These are phyloP conservation scores for Drosophila dunni DNA, from an alignment of 1,140 invertebrate species.

Conservation along the genomic window DNA sequence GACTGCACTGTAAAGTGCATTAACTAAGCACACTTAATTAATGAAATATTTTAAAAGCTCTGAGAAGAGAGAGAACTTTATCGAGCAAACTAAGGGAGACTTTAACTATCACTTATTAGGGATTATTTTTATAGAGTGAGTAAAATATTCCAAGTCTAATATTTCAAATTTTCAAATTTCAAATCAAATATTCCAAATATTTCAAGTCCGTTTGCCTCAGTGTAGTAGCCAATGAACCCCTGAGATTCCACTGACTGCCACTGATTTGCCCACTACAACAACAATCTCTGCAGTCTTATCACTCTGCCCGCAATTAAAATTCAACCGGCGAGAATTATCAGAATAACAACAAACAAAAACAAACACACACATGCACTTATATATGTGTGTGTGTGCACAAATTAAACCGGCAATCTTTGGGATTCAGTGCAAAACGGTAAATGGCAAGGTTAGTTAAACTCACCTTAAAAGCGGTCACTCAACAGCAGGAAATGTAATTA, in stretches of 20 bases:
- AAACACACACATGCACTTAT: not conserved
- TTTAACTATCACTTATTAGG: too few species aligned
- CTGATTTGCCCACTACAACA: not conserved
- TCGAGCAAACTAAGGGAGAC: too few species aligned
- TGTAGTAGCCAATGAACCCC: constrained; percentile 10
- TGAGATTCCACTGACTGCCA: constrained; percentile 10
- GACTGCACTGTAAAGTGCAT: too few species aligned
- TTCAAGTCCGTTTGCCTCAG: constrained; percentile 4
- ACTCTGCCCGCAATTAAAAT: not conserved
- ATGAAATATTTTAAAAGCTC: too few species aligned
- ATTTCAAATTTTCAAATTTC: too few species aligned
- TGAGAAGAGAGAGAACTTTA: too few species aligned
- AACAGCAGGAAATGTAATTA: constrained; percentile 1
- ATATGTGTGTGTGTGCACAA: not conserved
- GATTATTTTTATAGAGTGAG: too few species aligned
- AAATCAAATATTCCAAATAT: too few species aligned
- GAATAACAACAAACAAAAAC: not conserved
- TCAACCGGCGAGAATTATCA: constrained; percentile 28
- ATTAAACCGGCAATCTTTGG: constrained; percentile 4
- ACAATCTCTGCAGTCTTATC: constrained; percentile 17
- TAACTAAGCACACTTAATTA: too few species aligned
- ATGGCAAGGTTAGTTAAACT: not conserved
- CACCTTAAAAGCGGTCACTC: constrained; percentile 16
- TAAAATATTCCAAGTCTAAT: too few species aligned
- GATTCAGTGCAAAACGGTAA: not conserved